Percentiles rank a stretch among this genome's conserved stretches.
phyloP scores from a whole-genome alignment of 2,797 vertebrate species.

The Eupleurogrammus muticus region DNA sequence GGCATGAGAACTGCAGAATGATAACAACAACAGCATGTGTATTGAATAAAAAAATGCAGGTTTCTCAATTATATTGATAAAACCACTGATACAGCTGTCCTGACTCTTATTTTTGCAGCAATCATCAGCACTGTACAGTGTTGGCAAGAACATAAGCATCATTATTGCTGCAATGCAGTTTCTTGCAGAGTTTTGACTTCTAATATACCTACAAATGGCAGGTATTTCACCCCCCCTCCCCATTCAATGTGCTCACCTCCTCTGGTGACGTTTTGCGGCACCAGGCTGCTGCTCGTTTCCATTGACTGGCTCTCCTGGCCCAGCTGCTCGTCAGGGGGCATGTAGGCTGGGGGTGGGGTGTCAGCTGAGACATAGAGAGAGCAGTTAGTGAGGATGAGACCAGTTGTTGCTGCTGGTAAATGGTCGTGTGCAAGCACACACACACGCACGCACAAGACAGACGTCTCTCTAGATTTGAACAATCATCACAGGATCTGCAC shows the following conservation, averaged over 20 bases:
- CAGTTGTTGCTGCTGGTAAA: slow-evolving; percentile 79
- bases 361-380: slow-evolving; percentile 88
- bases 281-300: slow-evolving; percentile 88
- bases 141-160: not conserved
- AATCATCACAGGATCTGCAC: slow-evolving; percentile 65
- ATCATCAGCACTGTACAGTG: too few species aligned
- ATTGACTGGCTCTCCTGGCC: slow-evolving; percentile 97
- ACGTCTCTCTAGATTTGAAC: slow-evolving; percentile 34
- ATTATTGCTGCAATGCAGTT: not conserved
- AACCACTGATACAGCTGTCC: too few species aligned
- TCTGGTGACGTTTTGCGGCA: slow-evolving; percentile 79
- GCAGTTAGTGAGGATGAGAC: slow-evolving; percentile 70
- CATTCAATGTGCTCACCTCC: slow-evolving; percentile 72
- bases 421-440: slow-evolving; percentile 43
- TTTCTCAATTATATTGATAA: not conserved
- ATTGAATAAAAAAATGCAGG: not conserved
- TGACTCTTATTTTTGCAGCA: not conserved
- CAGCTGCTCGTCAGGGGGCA: slow-evolving; percentile 98
- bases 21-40: not conserved
- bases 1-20: not conserved
- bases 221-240: not conserved
- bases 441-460: too few species aligned
- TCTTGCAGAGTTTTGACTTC: not conserved
- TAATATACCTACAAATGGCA: not conserved
- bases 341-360: slow-evolving; percentile 98